Evolutionary conservation across 2,113 vertebrate genomes (phyloP).

Genomic region (Gambusia holbrooki): DNA sequence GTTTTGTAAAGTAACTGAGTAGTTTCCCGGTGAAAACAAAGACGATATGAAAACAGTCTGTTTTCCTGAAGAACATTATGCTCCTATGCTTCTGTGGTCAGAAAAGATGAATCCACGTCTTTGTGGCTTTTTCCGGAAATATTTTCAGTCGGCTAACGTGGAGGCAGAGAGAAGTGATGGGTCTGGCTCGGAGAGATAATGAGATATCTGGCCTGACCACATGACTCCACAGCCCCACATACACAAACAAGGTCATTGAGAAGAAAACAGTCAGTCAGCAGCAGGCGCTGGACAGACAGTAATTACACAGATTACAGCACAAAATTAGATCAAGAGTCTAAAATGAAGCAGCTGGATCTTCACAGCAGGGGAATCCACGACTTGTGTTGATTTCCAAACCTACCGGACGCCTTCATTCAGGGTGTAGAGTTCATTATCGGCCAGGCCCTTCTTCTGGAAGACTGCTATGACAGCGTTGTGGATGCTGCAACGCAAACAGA

Average conservation of each 20-base stretch:
- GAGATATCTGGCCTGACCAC: slow-evolving; percentile 61
- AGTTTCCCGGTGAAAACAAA: slow-evolving; percentile 5
- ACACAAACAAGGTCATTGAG: slow-evolving; percentile 57
- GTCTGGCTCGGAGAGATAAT: slow-evolving; percentile 71
- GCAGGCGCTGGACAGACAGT: slow-evolving; percentile 17
- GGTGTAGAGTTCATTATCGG: slow-evolving; percentile 90
- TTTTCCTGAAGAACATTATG: neutral
- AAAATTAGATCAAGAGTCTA: slow-evolving; percentile 35
- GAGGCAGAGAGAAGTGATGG: slow-evolving; percentile 33
- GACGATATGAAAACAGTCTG: neutral
- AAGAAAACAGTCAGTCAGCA: slow-evolving; percentile 40
- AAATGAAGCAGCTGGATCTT: slow-evolving; percentile 21
- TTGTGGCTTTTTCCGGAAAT: slow-evolving; percentile 21
- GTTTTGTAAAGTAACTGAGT: neutral
- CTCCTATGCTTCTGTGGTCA: slow-evolving; percentile 2
- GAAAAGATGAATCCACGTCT: slow-evolving; percentile 11
- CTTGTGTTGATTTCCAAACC: slow-evolving; percentile 20
- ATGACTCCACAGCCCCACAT: slow-evolving; percentile 62
- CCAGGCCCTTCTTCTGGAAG: slow-evolving; percentile 94
- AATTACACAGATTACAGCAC: slow-evolving; percentile 45
- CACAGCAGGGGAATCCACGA: neutral
- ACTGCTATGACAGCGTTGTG: slow-evolving; percentile 95
- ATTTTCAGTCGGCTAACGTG: slow-evolving; percentile 37
- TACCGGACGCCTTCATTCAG: slow-evolving; percentile 90
- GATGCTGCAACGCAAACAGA: slow-evolving; percentile 81